A percentile compares a stretch with the other conserved stretches of the same genome.
phyloP scores from a whole-genome alignment of 2,797 vertebrate species.

The Tangara arthus region DNA sequence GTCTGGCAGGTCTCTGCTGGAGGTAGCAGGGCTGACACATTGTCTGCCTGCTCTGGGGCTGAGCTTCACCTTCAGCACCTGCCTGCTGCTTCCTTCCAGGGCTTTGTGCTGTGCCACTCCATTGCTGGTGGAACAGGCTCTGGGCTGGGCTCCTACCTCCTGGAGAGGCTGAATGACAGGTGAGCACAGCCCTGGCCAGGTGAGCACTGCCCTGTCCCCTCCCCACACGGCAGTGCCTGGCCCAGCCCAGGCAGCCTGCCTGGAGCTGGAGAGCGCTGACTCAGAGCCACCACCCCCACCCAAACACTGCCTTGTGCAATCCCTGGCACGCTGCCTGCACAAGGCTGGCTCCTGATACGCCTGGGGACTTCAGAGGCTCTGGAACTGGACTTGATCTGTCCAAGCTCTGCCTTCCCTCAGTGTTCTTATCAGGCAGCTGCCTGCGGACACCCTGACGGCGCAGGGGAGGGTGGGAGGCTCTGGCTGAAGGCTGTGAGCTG shows the following conservation, averaged over 20 bases:
- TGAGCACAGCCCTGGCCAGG: slow-evolving; percentile 82
- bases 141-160: slow-evolving; percentile 91
- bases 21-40: neutral
- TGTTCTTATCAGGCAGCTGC: neutral
- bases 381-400: neutral
- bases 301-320: slow-evolving; percentile 58
- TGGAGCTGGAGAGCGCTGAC: slow-evolving; percentile 35
- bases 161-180: slow-evolving; percentile 97
- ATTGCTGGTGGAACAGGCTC: slow-evolving; percentile 95
- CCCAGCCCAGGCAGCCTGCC: neutral
- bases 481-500: neutral
- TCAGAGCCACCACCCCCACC: slow-evolving; percentile 48
- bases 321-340: neutral
- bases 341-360: neutral
- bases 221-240: neutral
- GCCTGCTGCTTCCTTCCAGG: slow-evolving; percentile 72
- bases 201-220: slow-evolving; percentile 44
- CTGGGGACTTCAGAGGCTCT: neutral
- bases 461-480: neutral
- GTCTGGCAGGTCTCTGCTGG: neutral
- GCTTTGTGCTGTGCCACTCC: slow-evolving; percentile 95
- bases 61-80: neutral
- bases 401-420: neutral
- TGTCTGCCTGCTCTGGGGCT: neutral
- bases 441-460: neutral